Percentiles rank a stretch among this genome's conserved stretches.
Conservation (phyloP, 1,140 invertebrate species). For the Propsilocerus akamusi region DNA sequence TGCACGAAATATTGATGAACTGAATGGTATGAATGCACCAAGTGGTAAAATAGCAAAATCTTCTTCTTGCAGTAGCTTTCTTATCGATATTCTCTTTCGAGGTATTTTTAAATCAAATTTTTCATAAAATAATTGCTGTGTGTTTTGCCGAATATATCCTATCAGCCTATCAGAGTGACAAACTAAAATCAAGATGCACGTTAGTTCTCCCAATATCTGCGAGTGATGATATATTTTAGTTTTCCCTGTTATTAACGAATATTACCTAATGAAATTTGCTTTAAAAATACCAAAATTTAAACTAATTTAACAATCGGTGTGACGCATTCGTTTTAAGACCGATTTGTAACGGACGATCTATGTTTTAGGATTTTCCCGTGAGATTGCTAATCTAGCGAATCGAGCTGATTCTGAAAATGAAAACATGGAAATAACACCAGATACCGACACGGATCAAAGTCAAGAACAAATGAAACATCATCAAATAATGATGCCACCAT, state of each 20-base stretch:
- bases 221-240: background rate
- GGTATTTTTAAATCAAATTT: slow-evolving; percentile 16
- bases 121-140: background rate
- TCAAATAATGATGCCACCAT: slow-evolving; percentile 17
- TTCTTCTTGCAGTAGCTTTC: slow-evolving; percentile 25
- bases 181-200: no score
- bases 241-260: background rate
- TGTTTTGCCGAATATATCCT: no score
- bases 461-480: slow-evolving; percentile 22
- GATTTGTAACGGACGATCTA: background rate
- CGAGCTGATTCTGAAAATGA: slow-evolving; percentile 36
- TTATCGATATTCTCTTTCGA: slow-evolving; percentile 25
- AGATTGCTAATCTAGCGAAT: slow-evolving; percentile 19
- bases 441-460: slow-evolving; percentile 33
- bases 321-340: no score
- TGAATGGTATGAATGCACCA: slow-evolving; percentile 18
- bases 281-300: background rate
- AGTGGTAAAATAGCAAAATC: slow-evolving; percentile 26
- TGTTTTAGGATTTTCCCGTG: slow-evolving; percentile 16
- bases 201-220: no score
- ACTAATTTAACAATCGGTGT: background rate
- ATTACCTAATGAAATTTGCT: background rate
- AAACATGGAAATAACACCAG: slow-evolving; percentile 37
- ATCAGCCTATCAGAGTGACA: no score
- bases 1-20: slow-evolving; percentile 12